phyloP scores from a whole-genome alignment of 2,113 vertebrate genomes.

The Chiloscyllium plagiosum region DNA sequence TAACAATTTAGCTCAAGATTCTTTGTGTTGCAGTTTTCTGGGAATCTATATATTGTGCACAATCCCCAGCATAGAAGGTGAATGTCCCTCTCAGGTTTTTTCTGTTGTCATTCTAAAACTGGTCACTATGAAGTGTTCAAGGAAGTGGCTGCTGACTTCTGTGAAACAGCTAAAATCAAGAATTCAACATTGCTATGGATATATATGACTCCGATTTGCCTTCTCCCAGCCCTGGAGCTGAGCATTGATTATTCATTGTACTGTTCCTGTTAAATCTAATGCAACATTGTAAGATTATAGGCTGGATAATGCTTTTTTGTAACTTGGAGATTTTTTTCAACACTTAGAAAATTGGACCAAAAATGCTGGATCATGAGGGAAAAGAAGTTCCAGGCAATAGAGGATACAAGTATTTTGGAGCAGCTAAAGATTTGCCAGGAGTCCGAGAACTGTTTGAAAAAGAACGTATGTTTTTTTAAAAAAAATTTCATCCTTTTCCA shows the following conservation, averaged over 20 bases:
- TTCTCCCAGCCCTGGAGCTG: background rate
- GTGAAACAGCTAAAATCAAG: background rate
- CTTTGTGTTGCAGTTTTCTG: background rate
- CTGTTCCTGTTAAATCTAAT: background rate
- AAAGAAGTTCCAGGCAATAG: conserved; percentile 94
- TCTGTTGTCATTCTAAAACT: background rate
- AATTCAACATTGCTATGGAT: background rate
- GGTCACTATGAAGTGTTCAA: background rate
- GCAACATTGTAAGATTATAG: background rate
- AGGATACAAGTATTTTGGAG: conserved; percentile 96
- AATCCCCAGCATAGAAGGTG: background rate
- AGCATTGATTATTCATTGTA: background rate
- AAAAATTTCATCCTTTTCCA: background rate
- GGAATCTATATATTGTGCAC: background rate
- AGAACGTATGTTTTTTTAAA: conserved; percentile 70
- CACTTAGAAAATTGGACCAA: conserved; percentile 77
- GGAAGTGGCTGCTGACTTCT: background rate
- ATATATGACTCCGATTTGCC: background rate
- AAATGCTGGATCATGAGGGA: conserved; percentile 92
- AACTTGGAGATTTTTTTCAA: background rate
- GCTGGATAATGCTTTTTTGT: background rate
- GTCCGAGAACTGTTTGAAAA: conserved; percentile 93
- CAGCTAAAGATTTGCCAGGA: conserved; percentile 89
- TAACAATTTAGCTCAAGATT: background rate
- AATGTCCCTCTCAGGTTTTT: background rate